Conservation (phyloP, 2,113 vertebrate species). For the Heterotilapia buettikoferi region DNA sequence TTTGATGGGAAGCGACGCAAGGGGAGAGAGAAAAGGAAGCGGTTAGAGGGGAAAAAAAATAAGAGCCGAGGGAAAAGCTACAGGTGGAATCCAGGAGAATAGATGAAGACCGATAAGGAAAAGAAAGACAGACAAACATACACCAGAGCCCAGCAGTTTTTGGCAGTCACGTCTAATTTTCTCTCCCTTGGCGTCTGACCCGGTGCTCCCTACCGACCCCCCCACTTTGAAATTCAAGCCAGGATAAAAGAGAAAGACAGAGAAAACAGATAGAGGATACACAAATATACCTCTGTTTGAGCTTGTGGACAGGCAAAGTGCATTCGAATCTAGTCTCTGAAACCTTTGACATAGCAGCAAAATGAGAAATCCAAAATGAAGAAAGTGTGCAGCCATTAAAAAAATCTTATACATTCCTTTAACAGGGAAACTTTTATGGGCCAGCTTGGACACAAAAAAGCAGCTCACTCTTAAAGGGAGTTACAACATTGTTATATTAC, state of each 20-base stretch:
- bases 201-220: neutral
- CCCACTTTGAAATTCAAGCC: constrained; percentile 52
- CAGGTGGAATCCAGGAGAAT: neutral
- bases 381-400: neutral
- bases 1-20: constrained; percentile 27
- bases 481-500: constrained; percentile 28
- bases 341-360: neutral
- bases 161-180: constrained; percentile 44
- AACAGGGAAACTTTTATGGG: constrained; percentile 1
- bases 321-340: neutral
- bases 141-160: constrained; percentile 24
- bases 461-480: neutral
- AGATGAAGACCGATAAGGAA: neutral
- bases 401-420: neutral
- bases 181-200: constrained; percentile 21
- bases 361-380: neutral
- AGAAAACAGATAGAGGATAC: neutral
- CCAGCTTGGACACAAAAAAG: neutral
- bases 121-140: neutral
- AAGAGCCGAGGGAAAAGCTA: neutral
- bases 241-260: constrained; percentile 15
- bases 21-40: constrained; percentile 2
- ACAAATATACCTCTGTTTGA: neutral
- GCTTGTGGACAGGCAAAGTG: neutral
- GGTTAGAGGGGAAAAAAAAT: neutral